Conservation (phyloP, 2,888 invertebrate species). For the Caenorhabditis auriculariae region DNA sequence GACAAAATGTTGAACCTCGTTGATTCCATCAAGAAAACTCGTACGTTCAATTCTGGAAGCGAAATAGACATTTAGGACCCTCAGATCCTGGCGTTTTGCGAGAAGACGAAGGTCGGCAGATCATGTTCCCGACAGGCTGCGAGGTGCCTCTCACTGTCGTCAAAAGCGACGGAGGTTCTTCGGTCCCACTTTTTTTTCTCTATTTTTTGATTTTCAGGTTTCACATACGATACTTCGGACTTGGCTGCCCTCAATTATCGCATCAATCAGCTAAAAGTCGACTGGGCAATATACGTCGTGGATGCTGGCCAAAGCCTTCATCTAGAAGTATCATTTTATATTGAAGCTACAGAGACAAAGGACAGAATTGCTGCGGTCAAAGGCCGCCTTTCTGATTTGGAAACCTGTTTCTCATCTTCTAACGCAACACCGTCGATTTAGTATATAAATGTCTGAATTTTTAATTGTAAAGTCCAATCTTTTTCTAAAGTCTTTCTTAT, state of each 20-base stretch:
- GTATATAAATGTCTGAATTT: not conserved
- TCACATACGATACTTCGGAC: constrained; percentile 96
- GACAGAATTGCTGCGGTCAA: not conserved
- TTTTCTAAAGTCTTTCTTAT: too few relatives aligned
- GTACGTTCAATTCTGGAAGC: constrained; percentile 57
- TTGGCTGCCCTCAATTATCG: constrained; percentile 77
- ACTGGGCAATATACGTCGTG: constrained; percentile 88
- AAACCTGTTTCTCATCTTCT: too few relatives aligned
- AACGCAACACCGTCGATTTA: too few relatives aligned
- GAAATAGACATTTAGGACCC: not conserved
- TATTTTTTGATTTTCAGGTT: constrained; percentile 65
- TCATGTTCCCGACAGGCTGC: constrained; percentile 66
- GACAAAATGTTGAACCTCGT: constrained; percentile 82
- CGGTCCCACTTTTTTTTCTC: not conserved
- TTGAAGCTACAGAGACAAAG: not conserved
- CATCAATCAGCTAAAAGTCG: constrained; percentile 74
- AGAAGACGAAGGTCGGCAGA: constrained; percentile 72
- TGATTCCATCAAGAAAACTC: constrained; percentile 74
- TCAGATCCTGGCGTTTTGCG: constrained; percentile 65
- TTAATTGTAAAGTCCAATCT: too few relatives aligned
- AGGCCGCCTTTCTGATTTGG: too few relatives aligned
- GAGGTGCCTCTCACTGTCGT: constrained; percentile 84
- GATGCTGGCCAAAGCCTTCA: constrained; percentile 82
- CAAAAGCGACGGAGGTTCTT: constrained; percentile 84
- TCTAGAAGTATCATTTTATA: constrained; percentile 43